Evolutionary conservation across 2,797 vertebrate species (phyloP).

Genomic region (Platalea minor): DNA sequence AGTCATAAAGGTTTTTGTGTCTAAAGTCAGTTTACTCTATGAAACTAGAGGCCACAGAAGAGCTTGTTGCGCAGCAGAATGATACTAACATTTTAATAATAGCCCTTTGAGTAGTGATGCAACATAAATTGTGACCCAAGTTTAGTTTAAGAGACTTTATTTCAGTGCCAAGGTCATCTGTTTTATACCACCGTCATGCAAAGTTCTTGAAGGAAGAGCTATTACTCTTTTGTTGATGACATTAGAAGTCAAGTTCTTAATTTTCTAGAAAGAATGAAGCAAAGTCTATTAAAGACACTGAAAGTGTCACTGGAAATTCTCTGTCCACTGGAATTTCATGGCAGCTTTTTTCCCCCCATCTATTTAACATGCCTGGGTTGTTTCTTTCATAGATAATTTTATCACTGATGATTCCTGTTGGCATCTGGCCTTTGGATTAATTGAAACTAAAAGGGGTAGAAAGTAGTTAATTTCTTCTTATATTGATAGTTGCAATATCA

Average conservation of each 20-base stretch:
- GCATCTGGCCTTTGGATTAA: neutral
- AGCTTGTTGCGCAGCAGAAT: neutral
- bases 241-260: neutral
- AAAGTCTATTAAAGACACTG: neutral
- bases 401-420: neutral
- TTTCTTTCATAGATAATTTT: neutral
- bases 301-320: neutral
- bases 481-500: neutral
- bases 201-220: neutral
- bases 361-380: neutral
- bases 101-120: neutral
- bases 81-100: neutral
- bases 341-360: accelerated
- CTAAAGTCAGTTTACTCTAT: conserved; percentile 29
- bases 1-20: neutral
- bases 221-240: neutral
- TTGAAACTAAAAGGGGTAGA: neutral
- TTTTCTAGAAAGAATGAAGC: neutral
- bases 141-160: neutral
- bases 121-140: neutral
- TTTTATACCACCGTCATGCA: neutral
- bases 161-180: neutral
- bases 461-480: neutral
- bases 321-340: neutral
- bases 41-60: neutral